Base-by-base conservation (phyloP, 2,113 vertebrate genomes). In the Rhinogobius similis region DNA sequence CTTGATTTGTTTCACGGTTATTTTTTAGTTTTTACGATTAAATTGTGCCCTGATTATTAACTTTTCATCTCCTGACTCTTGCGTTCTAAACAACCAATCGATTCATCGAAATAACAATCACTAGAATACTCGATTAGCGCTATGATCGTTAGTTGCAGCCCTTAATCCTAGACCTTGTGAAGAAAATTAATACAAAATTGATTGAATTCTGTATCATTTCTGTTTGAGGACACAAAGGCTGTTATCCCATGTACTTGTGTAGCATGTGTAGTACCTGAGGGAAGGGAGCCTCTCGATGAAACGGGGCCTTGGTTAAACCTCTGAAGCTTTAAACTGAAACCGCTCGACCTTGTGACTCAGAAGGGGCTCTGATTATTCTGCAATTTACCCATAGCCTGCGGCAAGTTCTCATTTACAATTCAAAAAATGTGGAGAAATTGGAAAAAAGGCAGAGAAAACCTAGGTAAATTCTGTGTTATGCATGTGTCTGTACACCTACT, bases 331-430 rank as follows among this genome's bases (percentile, higher is more conserved):
- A 3, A 53, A 38, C 16, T 0, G 32, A 36, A 21, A n/a, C 20
- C 10, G 23, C 23, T 16, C 24, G 46, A 73, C 70, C 70, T 67
- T 59, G 78, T 61, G 20, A 59, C 70, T 73, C 36, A 12, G 36
- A 55, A 69, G 50, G 52, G 11, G 41, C 46, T 58, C 24, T 61
- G 21, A 55, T 65, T 66, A 50, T 69, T 43, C 43, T 46, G 36
- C 48, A 10, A 3, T 23, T 56, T 56, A n/a, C 43, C 64, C 53
- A 44, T 43, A 39, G 44, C 65, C 50, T 69, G 6, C 5, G 68
- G n/a, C 10, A 23, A 29, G 32, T 6, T 39, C 27, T 23, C 10
- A 58, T 56, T 46, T 53, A 20, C 65, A 67, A 67, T 65, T 24
- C 27, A 14, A 18, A 39, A 16, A 10, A 26, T 21, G 13, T 24